A percentile compares a stretch with the other conserved stretches of the same genome.
These are phyloP conservation scores for Neelides folsomi DNA, from an alignment of 2,888 invertebrate genomes.

Conservation along the genomic window DNA sequence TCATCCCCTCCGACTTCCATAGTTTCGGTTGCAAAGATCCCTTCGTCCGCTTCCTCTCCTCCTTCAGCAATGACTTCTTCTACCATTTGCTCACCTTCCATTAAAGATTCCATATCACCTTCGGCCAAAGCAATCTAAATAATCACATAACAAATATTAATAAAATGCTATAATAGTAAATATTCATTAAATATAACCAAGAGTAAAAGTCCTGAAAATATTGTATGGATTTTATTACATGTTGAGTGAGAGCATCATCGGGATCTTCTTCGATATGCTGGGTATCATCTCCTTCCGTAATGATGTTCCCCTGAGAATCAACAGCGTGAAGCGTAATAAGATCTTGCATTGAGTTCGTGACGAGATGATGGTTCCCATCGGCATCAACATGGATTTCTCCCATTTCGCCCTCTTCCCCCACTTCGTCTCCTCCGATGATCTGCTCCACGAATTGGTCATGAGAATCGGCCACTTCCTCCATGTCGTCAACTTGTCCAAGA, in stretches of 20 bases:
- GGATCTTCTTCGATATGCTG: neutral
- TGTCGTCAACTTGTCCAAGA: constrained; percentile 8
- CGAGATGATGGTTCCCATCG: constrained; percentile 20
- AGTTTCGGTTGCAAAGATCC: constrained; percentile 13
- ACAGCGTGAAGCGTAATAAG: constrained; percentile 29
- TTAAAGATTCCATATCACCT: constrained; percentile 24
- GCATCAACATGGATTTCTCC: constrained; percentile 13
- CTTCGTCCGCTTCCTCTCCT: constrained; percentile 17
- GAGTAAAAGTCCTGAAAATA: too few relatives aligned
- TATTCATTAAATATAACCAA: too few relatives aligned
- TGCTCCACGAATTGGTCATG: constrained; percentile 26
- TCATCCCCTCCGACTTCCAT: constrained; percentile 10
- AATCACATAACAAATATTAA: constrained; percentile 20
- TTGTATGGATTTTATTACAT: too few relatives aligned
- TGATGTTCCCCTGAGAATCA: constrained; percentile 27
- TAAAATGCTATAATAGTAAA: too few relatives aligned
- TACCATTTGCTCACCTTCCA: constrained; percentile 27
- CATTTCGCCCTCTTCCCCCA: constrained; percentile 3
- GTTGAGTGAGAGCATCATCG: too few relatives aligned
- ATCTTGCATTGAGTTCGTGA: constrained; percentile 26
- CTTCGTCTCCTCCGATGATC: constrained; percentile 13
- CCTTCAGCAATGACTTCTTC: constrained; percentile 27
- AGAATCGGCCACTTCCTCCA: constrained; percentile 9
- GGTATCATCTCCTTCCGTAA: constrained; percentile 19
- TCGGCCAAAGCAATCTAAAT: constrained; percentile 21